A percentile compares a stretch with the other conserved stretches of the same genome.
Conservation (phyloP, 2,888 invertebrate species). For the Drosophila dives region DNA sequence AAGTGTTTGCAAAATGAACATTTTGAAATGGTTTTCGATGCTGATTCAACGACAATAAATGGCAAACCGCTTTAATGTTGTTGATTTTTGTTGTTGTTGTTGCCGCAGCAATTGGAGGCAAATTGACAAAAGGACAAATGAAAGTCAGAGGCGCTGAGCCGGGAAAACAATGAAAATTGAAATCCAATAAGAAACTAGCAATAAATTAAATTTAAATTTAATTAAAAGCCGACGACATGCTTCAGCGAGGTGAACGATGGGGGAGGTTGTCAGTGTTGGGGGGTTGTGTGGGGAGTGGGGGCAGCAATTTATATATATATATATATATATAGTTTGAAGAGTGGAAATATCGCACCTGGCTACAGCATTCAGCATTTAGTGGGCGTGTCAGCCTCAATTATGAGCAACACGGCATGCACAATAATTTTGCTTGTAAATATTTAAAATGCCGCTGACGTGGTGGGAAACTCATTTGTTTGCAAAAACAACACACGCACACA, state of each 20-base stretch:
- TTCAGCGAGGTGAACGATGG: not conserved
- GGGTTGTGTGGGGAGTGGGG: not conserved
- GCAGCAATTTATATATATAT: not conserved
- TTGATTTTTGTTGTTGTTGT: not conserved
- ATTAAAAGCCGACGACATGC: slow-evolving; percentile 63
- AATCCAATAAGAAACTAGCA: slow-evolving; percentile 57
- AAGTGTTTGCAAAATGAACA: not conserved
- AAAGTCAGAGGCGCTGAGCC: slow-evolving; percentile 51
- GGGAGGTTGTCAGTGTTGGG: not conserved
- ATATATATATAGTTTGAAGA: not conserved
- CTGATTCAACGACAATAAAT: slow-evolving; percentile 4
- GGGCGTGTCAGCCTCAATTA: slow-evolving; percentile 52
- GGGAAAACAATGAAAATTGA: slow-evolving; percentile 46
- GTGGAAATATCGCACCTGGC: slow-evolving; percentile 51
- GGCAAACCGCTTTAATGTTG: slow-evolving; percentile 17
- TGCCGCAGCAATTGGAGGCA: slow-evolving; percentile 5
- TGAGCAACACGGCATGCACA: slow-evolving; percentile 42
- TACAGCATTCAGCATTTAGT: slow-evolving; percentile 37
- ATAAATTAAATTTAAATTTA: slow-evolving; percentile 75
- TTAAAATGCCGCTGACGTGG: slow-evolving; percentile 52
- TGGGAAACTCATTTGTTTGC: slow-evolving; percentile 65
- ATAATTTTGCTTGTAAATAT: slow-evolving; percentile 74
- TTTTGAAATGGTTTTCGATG: not conserved
- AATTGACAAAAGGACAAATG: slow-evolving; percentile 57
- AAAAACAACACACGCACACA: slow-evolving; percentile 50